Conservation (phyloP, 2,888 invertebrate genomes). For the Diplazon laetatorius region DNA sequence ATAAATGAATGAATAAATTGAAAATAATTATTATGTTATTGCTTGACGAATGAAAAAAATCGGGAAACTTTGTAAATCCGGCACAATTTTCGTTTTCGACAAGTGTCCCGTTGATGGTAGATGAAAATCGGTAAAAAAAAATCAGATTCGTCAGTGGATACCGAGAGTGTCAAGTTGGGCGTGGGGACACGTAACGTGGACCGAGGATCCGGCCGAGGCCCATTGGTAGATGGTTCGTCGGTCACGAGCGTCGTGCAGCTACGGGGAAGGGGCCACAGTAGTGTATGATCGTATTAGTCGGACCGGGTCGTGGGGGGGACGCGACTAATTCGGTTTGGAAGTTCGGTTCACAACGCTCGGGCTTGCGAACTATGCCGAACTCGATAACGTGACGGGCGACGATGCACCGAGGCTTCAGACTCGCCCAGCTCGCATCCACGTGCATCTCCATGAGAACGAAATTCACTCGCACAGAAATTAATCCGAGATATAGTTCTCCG, state of each 20-base stretch:
- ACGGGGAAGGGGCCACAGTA: slow-evolving; percentile 49
- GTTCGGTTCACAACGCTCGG: slow-evolving; percentile 57
- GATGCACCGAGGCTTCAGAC: slow-evolving; percentile 38
- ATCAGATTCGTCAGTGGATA: not conserved
- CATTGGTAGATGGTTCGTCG: slow-evolving; percentile 36
- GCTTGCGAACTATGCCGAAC: slow-evolving; percentile 60
- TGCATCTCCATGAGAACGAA: slow-evolving; percentile 5
- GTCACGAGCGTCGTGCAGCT: slow-evolving; percentile 34
- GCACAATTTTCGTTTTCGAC: too few species aligned
- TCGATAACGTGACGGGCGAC: slow-evolving; percentile 52
- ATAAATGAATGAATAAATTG: too few species aligned
- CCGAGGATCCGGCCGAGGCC: slow-evolving; percentile 19
- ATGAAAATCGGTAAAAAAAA: not conserved
- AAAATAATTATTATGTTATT: too few species aligned
- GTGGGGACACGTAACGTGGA: slow-evolving; percentile 11
- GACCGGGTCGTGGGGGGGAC: slow-evolving; percentile 56
- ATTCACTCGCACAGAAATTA: slow-evolving; percentile 41
- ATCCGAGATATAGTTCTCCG: slow-evolving; percentile 19
- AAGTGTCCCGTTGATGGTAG: too few species aligned
- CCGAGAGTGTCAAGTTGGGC: slow-evolving; percentile 1
- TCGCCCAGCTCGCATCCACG: slow-evolving; percentile 4
- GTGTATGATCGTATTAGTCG: slow-evolving; percentile 64
- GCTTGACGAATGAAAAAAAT: too few species aligned
- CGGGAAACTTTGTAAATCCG: too few species aligned
- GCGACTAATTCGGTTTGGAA: slow-evolving; percentile 64